A percentile compares a stretch with the other conserved stretches of the same genome.
These are phyloP conservation scores for Neoseiulus cucumeris DNA, from an alignment of 1,140 invertebrate genomes.

Conservation along the genomic window DNA sequence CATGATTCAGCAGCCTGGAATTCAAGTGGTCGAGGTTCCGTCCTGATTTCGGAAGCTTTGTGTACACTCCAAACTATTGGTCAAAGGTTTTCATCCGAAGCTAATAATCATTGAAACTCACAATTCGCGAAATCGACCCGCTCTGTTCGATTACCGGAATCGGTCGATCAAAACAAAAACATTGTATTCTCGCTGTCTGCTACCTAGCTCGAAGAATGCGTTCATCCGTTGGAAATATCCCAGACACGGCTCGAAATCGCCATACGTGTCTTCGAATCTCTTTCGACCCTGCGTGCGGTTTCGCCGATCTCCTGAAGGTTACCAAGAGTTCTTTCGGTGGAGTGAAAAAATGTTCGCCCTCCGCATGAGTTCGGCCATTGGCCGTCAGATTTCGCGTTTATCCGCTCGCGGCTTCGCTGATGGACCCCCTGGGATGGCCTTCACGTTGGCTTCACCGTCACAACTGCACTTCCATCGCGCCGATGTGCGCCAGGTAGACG, in stretches of 20 bases:
- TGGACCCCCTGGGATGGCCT: constrained; percentile 20
- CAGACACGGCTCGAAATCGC: neutral
- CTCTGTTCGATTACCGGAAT: too few relatives aligned
- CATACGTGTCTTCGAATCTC: too few relatives aligned
- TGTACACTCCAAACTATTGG: too few relatives aligned
- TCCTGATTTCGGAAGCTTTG: too few relatives aligned
- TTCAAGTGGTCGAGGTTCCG: too few relatives aligned
- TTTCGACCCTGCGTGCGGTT: neutral
- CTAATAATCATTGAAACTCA: too few relatives aligned
- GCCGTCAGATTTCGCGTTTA: neutral
- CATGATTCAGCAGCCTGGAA: neutral
- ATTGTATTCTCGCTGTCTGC: too few relatives aligned
- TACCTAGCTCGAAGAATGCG: too few relatives aligned
- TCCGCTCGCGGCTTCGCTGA: neutral
- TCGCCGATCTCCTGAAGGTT: constrained; percentile 1
- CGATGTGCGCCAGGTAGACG: constrained; percentile 85
- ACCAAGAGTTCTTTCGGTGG: neutral
- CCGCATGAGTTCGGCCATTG: neutral
- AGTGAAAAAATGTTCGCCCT: neutral
- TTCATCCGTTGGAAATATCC: neutral
- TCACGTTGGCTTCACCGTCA: constrained; percentile 25
- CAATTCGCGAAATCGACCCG: too few relatives aligned
- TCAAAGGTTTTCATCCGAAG: too few relatives aligned
- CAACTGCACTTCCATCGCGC: constrained; percentile 55
- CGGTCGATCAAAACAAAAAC: too few relatives aligned